Conservation (phyloP, 2,888 invertebrate species). For the Polydrusus pterygomalis region DNA sequence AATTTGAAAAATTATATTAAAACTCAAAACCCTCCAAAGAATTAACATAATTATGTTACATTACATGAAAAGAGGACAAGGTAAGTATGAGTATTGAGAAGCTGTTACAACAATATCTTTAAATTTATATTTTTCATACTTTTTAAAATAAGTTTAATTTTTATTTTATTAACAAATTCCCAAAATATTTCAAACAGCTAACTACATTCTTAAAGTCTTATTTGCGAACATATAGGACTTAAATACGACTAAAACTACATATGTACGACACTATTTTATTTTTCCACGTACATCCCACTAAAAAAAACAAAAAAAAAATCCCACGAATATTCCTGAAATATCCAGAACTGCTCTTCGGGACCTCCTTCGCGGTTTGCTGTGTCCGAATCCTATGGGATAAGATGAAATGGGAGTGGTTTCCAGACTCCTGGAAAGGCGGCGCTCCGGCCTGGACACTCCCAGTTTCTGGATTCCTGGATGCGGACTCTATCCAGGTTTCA, state of each 20-base stretch:
- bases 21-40: too few relatives aligned
- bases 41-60: too few relatives aligned
- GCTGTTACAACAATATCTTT: too few relatives aligned
- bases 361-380: constrained; percentile 55
- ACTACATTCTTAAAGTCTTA: background rate
- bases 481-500: constrained; percentile 30
- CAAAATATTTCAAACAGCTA: too few relatives aligned
- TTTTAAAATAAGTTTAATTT: too few relatives aligned
- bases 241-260: background rate
- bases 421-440: constrained; percentile 54
- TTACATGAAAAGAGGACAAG: too few relatives aligned
- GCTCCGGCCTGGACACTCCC: constrained; percentile 50
- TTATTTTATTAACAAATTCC: too few relatives aligned
- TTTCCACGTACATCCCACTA: background rate
- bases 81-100: too few relatives aligned
- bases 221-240: background rate
- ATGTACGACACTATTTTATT: constrained; percentile 2
- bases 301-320: constrained; percentile 23
- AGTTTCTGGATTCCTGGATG: constrained; percentile 3
- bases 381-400: constrained; percentile 57
- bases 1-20: too few relatives aligned
- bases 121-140: too few relatives aligned
- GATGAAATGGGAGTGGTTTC: constrained; percentile 54
- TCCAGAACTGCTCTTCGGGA: constrained; percentile 24
- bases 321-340: constrained; percentile 19